A percentile compares a stretch with the other conserved stretches of the same genome.
Conservation (phyloP, 2,797 vertebrate genomes). For the Varecia variegata region DNA sequence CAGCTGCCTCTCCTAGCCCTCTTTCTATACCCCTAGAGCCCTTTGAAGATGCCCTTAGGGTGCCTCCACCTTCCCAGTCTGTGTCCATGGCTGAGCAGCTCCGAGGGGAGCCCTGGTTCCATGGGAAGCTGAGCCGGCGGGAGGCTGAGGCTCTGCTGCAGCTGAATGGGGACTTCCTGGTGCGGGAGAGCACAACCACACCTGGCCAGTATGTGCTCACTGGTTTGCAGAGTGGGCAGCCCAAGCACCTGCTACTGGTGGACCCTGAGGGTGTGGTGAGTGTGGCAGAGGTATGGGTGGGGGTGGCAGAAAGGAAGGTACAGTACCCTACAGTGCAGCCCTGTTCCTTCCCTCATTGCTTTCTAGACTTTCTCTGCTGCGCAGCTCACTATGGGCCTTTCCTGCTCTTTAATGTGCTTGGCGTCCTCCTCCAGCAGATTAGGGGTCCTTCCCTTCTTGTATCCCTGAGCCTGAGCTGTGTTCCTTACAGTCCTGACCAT, state of each 20-base stretch:
- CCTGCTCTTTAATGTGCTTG: neutral
- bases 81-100: constrained; percentile 95
- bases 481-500: neutral
- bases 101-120: constrained; percentile 95
- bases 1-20: neutral
- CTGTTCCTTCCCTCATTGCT: neutral
- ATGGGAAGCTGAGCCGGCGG: constrained; percentile 92
- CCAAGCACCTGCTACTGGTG: constrained; percentile 96
- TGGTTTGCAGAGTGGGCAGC: constrained; percentile 94
- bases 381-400: neutral
- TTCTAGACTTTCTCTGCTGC: neutral
- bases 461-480: neutral
- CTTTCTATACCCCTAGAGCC: constrained; percentile 87
- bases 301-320: neutral
- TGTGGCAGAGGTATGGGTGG: neutral
- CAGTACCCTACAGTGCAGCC: neutral
- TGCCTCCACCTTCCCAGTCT: constrained; percentile 78
- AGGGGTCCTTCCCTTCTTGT: neutral
- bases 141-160: constrained; percentile 94
- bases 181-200: constrained; percentile 96
- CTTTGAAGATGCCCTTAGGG: constrained; percentile 94
- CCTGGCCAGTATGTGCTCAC: constrained; percentile 97
- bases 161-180: constrained; percentile 96
- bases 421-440: neutral
- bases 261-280: constrained; percentile 99